phyloP scores from a whole-genome alignment of 2,888 invertebrate genomes.

The Cantharis rufa region DNA sequence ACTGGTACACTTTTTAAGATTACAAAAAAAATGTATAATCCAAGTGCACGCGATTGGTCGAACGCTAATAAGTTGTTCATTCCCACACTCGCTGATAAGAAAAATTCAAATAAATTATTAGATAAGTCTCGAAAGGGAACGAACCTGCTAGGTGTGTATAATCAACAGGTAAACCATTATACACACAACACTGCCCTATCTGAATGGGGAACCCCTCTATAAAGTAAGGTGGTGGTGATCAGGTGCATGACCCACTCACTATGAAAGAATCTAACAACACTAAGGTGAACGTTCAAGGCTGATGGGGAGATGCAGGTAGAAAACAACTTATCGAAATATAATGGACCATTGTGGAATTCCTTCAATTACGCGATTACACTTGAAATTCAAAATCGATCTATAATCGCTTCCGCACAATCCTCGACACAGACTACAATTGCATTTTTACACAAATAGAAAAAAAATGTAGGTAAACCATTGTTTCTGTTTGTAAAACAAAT shows the following conservation, averaged over 20 bases:
- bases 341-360: slow-evolving; percentile 14
- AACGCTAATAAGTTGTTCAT: neutral
- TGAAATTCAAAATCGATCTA: neutral
- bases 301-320: slow-evolving; percentile 25
- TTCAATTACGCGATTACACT: slow-evolving; percentile 5
- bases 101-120: neutral
- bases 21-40: neutral
- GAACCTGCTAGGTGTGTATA: neutral
- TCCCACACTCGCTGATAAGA: neutral
- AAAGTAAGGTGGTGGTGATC: slow-evolving; percentile 3
- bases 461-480: neutral
- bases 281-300: slow-evolving; percentile 27
- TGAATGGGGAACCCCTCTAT: neutral
- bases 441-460: neutral
- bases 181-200: neutral
- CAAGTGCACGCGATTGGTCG: neutral
- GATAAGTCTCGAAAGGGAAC: neutral
- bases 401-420: neutral
- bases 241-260: slow-evolving; percentile 25
- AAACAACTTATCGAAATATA: slow-evolving; percentile 16
- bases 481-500: neutral
- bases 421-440: neutral
- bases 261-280: slow-evolving; percentile 22
- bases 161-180: neutral
- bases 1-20: neutral